Evolutionary conservation across 2,888 invertebrate species (phyloP).

Genomic region (Dastarcus helophoroides): DNA sequence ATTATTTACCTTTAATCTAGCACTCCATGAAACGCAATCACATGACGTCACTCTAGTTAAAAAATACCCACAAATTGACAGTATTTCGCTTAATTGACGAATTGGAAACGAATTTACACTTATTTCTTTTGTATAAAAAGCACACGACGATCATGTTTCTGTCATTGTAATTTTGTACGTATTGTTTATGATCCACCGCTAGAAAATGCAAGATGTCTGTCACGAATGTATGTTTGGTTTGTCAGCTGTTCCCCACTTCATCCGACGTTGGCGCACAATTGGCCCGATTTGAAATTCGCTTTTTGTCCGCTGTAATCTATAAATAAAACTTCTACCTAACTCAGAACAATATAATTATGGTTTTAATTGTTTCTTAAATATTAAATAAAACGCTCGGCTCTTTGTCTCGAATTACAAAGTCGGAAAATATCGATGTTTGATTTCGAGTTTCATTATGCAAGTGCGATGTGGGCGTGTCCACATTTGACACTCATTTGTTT

Average conservation of each 20-base stretch:
- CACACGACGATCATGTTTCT: conserved; percentile 29
- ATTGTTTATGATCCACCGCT: conserved; percentile 22
- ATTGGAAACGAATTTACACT: conserved; percentile 21
- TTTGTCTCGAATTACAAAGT: no score
- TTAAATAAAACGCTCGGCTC: no score
- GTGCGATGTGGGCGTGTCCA: no score
- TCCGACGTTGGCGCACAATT: no score
- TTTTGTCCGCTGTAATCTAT: no score
- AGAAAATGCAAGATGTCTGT: conserved; percentile 33
- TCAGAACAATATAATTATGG: no score
- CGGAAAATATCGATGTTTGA: no score
- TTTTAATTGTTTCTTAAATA: no score
- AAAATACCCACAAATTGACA: conserved; percentile 26
- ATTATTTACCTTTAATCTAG: conserved; percentile 31
- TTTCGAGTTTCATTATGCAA: no score
- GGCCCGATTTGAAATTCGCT: no score
- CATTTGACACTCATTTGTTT: no score
- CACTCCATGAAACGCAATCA: conserved; percentile 34
- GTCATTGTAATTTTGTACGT: conserved; percentile 29
- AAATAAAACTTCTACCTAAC: no score
- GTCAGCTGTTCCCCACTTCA: conserved; percentile 36
- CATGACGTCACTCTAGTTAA: conserved; percentile 35
- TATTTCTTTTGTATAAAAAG: conserved; percentile 20
- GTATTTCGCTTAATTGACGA: conserved; percentile 19
- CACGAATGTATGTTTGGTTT: conserved; percentile 32